Evolutionary conservation across 2,113 vertebrate species (phyloP).

Genomic region (Mugil cephalus): DNA sequence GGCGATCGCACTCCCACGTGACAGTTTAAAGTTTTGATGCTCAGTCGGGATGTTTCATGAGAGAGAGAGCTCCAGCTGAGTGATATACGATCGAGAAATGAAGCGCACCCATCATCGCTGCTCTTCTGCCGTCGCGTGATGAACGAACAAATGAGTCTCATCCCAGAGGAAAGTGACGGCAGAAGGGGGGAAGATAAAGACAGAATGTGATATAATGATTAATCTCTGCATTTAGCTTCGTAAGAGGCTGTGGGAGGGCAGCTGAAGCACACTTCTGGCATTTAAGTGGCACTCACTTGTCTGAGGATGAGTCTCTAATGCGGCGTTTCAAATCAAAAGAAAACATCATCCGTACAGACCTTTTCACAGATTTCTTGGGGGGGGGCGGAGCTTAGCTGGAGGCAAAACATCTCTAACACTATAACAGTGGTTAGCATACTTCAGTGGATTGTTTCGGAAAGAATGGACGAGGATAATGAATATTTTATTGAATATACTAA

Average conservation of each 20-base stretch:
- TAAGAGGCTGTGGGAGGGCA: not conserved
- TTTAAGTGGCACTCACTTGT: slow-evolving; percentile 25
- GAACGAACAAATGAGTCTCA: slow-evolving; percentile 34
- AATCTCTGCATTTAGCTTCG: slow-evolving; percentile 30
- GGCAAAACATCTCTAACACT: too few species aligned
- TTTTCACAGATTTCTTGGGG: not conserved
- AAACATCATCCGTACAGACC: slow-evolving; percentile 9
- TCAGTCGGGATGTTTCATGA: slow-evolving; percentile 18
- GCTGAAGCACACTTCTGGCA: slow-evolving; percentile 1
- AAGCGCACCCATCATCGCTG: slow-evolving; percentile 4
- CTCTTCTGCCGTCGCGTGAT: slow-evolving; percentile 31
- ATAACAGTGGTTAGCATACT: too few species aligned
- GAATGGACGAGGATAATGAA: too few species aligned
- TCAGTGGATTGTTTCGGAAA: too few species aligned
- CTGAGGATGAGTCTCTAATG: slow-evolving; percentile 33
- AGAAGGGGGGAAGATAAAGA: not conserved
- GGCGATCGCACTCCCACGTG: slow-evolving; percentile 14
- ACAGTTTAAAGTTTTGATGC: slow-evolving; percentile 25
- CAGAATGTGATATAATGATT: slow-evolving; percentile 12
- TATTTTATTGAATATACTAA: too few species aligned
- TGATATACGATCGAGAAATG: slow-evolving; percentile 36
- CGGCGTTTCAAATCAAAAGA: slow-evolving; percentile 26
- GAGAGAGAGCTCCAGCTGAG: not conserved
- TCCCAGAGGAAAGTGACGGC: slow-evolving; percentile 11
- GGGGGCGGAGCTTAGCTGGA: too few species aligned